phyloP scores from a whole-genome alignment of 2,888 invertebrate genomes.

The Tipula vernalis region DNA sequence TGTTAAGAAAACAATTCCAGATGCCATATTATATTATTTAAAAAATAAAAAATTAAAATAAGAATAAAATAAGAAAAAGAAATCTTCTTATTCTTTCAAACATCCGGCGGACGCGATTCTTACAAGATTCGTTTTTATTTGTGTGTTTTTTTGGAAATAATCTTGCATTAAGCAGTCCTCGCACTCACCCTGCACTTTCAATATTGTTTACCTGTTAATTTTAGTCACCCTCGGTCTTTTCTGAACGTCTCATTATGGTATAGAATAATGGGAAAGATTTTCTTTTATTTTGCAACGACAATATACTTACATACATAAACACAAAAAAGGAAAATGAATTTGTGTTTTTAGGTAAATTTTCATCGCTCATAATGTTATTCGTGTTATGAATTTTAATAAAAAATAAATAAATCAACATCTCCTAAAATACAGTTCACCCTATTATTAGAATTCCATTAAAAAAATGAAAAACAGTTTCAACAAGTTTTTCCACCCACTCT shows the following conservation, averaged over 20 bases:
- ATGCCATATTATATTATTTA: neutral
- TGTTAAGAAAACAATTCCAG: conserved; percentile 4
- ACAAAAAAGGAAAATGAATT: neutral
- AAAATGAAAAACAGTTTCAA: neutral
- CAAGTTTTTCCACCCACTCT: neutral
- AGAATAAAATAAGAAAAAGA: neutral
- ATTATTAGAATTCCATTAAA: neutral
- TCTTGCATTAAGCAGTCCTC: neutral
- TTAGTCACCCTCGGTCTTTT: neutral
- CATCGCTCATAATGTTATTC: neutral
- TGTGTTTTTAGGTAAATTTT: neutral
- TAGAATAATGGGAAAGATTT: neutral
- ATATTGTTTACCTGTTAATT: neutral
- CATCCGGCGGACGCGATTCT: neutral
- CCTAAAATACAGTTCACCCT: neutral
- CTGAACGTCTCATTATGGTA: neutral
- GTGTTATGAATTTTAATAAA: neutral
- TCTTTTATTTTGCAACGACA: neutral
- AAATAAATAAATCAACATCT: neutral
- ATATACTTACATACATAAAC: neutral
- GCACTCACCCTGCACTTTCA: neutral
- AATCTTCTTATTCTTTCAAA: neutral
- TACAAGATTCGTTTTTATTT: neutral
- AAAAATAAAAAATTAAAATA: conserved; percentile 4
- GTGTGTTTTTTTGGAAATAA: neutral